phyloP scores from a whole-genome alignment of 2,888 invertebrate genomes.

The Tenodera sinensis region DNA sequence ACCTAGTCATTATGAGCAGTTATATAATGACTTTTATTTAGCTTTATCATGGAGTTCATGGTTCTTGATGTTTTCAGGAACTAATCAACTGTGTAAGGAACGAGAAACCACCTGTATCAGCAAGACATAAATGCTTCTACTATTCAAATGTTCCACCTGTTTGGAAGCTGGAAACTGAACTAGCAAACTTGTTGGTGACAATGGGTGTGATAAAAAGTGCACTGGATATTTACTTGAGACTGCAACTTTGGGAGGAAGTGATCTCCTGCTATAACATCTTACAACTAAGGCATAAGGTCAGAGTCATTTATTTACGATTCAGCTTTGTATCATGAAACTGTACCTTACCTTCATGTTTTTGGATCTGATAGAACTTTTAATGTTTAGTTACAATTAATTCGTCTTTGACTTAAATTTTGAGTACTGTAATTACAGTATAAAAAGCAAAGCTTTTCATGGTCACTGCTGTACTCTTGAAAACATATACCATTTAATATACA shows the following conservation, averaged over 20 bases:
- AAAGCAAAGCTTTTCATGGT: too few species aligned
- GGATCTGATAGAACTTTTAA: too few species aligned
- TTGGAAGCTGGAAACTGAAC: slow-evolving; percentile 72
- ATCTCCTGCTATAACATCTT: slow-evolving; percentile 86
- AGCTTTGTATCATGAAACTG: too few species aligned
- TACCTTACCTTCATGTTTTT: too few species aligned
- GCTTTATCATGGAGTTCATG: slow-evolving; percentile 12
- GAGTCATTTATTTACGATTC: background rate
- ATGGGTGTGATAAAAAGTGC: slow-evolving; percentile 83
- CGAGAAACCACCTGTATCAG: slow-evolving; percentile 44
- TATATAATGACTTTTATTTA: too few species aligned
- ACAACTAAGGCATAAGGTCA: slow-evolving; percentile 76
- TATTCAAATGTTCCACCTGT: slow-evolving; percentile 66
- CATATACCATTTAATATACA: too few species aligned
- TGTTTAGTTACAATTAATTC: too few species aligned
- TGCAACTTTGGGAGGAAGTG: slow-evolving; percentile 89
- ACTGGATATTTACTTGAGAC: slow-evolving; percentile 67
- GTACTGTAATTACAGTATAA: too few species aligned
- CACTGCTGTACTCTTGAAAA: too few species aligned
- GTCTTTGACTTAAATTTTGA: too few species aligned
- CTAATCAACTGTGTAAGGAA: slow-evolving; percentile 58
- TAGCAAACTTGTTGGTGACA: slow-evolving; percentile 74
- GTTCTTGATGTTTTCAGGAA: slow-evolving; percentile 38
- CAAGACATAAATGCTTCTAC: slow-evolving; percentile 61
- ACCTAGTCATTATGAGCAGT: too few species aligned